A percentile compares a stretch with the other conserved stretches of the same genome.
phyloP scores from a whole-genome alignment of 2,888 invertebrate species.

The Anoncus sp. region DNA sequence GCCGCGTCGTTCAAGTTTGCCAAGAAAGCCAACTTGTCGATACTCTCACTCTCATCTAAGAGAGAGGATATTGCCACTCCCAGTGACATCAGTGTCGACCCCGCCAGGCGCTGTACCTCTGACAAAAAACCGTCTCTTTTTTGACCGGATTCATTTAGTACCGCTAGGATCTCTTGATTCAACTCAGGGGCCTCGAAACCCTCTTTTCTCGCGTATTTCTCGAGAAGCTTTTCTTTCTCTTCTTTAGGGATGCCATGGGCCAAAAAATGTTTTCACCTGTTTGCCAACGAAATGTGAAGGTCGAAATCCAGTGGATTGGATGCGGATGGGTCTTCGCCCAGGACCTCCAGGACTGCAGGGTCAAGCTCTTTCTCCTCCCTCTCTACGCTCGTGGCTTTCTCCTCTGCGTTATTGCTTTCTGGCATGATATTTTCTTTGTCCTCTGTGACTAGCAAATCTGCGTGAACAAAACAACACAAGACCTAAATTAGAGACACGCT shows the following conservation, averaged over 20 bases:
- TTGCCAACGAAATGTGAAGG: constrained; percentile 21
- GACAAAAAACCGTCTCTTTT: constrained; percentile 5
- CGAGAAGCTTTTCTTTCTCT: constrained; percentile 23
- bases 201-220: constrained; percentile 18
- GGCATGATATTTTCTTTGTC: constrained; percentile 29
- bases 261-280: constrained; percentile 34
- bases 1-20: constrained; percentile 16
- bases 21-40: constrained; percentile 20
- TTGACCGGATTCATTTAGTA: constrained; percentile 22
- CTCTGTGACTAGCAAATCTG: constrained; percentile 10
- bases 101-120: not conserved
- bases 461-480: not conserved
- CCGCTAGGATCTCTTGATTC: constrained; percentile 28
- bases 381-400: not conserved
- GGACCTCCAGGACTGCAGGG: constrained; percentile 28
- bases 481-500: not conserved
- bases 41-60: constrained; percentile 1
- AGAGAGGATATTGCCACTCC: not conserved
- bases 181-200: constrained; percentile 41
- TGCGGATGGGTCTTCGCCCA: constrained; percentile 40
- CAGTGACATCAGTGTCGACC: not conserved
- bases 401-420: not conserved
- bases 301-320: constrained; percentile 14
- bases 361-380: not conserved
- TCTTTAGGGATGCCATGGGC: not conserved